phyloP scores from a whole-genome alignment of 1,140 invertebrate genomes.

The Cyclina sinensis region DNA sequence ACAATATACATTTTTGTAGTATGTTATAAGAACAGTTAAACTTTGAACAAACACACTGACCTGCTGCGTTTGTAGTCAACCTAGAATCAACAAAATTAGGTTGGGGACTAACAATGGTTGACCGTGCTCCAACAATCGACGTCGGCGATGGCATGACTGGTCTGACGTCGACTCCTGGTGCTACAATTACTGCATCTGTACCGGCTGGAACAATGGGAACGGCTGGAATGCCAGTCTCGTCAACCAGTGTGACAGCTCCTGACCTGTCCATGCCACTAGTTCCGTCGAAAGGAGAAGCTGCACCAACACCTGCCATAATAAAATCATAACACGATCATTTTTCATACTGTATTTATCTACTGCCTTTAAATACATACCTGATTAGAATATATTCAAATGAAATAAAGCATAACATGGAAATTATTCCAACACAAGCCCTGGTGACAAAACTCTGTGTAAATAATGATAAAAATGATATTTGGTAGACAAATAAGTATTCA shows the following conservation, averaged over 20 bases:
- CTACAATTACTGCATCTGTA: constrained; percentile 20
- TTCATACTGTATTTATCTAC: neutral
- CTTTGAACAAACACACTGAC: neutral
- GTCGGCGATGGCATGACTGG: constrained; percentile 21
- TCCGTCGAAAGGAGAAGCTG: neutral
- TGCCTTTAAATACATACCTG: neutral
- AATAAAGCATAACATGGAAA: neutral
- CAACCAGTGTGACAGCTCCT: neutral
- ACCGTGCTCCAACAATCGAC: neutral
- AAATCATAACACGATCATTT: neutral
- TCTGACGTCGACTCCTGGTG: neutral
- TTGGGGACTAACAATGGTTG: neutral
- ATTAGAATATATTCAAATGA: neutral
- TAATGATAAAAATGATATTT: too few relatives aligned
- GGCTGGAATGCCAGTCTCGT: constrained; percentile 18
- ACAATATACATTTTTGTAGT: too few relatives aligned
- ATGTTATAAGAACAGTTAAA: too few relatives aligned
- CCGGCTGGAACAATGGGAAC: constrained; percentile 43
- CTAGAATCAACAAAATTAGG: neutral
- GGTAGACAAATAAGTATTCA: too few relatives aligned
- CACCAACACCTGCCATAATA: neutral
- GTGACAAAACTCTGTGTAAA: neutral
- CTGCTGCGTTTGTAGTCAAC: neutral
- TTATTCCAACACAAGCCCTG: neutral
- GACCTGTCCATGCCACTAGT: neutral